These are phyloP conservation scores for Anguilla japonica DNA, from an alignment of 2,113 vertebrate species.

Conservation along the genomic window DNA sequence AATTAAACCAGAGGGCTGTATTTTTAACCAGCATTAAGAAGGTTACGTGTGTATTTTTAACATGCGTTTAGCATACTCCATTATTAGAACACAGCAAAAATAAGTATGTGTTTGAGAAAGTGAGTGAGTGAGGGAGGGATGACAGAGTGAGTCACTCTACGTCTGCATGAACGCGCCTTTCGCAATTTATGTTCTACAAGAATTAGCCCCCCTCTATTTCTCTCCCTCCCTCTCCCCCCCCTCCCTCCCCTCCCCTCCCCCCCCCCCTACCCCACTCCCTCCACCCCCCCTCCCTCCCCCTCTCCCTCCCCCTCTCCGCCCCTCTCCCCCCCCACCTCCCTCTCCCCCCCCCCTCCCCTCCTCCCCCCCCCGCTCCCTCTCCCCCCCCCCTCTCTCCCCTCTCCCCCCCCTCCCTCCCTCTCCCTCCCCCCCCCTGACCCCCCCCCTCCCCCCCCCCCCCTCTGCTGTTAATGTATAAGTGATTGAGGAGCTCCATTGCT, in stretches of 20 bases:
- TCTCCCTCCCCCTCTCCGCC: not conserved
- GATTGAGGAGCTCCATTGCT: conserved; percentile 96
- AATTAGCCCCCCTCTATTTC: too few relatives aligned
- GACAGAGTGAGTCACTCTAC: too few relatives aligned
- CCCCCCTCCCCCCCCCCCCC: conserved; percentile 17
- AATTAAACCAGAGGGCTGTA: too few relatives aligned
- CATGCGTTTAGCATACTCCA: too few relatives aligned
- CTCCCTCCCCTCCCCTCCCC: not conserved
- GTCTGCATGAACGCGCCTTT: too few relatives aligned
- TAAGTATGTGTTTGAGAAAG: too few relatives aligned
- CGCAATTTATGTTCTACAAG: too few relatives aligned
- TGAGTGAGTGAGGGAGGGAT: too few relatives aligned
- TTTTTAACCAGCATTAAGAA: too few relatives aligned
- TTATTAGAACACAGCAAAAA: too few relatives aligned
- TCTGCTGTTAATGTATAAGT: conserved; percentile 87
- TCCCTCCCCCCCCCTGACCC: conserved; percentile 1
- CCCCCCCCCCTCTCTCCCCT: conserved; percentile 42
- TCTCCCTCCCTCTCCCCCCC: not conserved
- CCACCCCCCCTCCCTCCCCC: too few relatives aligned
- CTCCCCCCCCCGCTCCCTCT: conserved; percentile 20
- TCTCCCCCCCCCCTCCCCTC: not conserved
- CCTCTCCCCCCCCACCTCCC: not conserved
- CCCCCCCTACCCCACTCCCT: not conserved
- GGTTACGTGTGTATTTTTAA: too few relatives aligned
- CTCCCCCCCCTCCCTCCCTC: conserved; percentile 8